A percentile compares a stretch with the other conserved stretches of the same genome.
Conservation (phyloP, 2,888 invertebrate species). For the Drosophila maculinotata region DNA sequence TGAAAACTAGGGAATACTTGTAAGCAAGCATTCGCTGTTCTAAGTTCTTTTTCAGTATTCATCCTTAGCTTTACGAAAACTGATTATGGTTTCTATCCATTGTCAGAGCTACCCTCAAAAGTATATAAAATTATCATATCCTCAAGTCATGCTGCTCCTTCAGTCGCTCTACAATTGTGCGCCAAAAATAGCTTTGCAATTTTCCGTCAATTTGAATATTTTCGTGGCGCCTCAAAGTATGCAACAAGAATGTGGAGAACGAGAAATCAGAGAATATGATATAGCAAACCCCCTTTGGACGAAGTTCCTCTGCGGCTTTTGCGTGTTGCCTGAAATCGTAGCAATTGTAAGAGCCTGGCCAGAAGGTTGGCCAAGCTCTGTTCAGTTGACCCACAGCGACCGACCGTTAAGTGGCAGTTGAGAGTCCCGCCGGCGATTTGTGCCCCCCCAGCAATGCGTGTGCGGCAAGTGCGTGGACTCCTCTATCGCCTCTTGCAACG, state of each 20-base stretch:
- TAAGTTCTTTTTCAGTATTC: too few relatives aligned
- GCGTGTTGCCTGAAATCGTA: slow-evolving; percentile 43
- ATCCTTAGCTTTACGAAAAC: too few relatives aligned
- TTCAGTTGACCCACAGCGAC: slow-evolving; percentile 69
- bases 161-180: neutral
- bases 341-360: slow-evolving; percentile 34
- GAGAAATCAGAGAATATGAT: slow-evolving; percentile 30
- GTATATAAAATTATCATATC: slow-evolving; percentile 4
- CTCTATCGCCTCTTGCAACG: slow-evolving; percentile 13
- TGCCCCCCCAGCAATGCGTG: slow-evolving; percentile 39
- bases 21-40: too few relatives aligned
- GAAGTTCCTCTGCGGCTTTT: slow-evolving; percentile 37
- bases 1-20: too few relatives aligned
- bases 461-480: slow-evolving; percentile 55
- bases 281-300: slow-evolving; percentile 8
- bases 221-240: slow-evolving; percentile 27
- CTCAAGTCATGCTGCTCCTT: neutral
- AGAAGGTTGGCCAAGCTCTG: slow-evolving; percentile 70
- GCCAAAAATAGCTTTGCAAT: slow-evolving; percentile 23
- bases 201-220: neutral
- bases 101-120: neutral
- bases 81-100: neutral
- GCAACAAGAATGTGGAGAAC: slow-evolving; percentile 13
- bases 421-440: slow-evolving; percentile 47
- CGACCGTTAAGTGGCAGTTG: slow-evolving; percentile 44